These are phyloP conservation scores for Lepidurus apus DNA, from an alignment of 1,140 invertebrate genomes.

Conservation along the genomic window DNA sequence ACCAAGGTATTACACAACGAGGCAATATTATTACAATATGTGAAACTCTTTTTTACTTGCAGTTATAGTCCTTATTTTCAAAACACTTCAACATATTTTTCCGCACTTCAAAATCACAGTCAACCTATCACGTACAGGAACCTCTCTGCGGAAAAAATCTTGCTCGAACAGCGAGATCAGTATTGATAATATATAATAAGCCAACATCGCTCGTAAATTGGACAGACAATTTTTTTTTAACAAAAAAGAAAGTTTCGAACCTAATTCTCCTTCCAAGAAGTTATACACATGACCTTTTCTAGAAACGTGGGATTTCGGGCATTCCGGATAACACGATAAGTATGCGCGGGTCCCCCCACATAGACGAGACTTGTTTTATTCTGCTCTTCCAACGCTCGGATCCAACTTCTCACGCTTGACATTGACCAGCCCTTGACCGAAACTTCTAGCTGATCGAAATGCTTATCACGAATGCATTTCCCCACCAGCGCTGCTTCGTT, in stretches of 20 bases:
- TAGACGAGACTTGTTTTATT: conserved; percentile 8
- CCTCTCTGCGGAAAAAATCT: background rate
- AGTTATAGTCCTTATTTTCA: background rate
- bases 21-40: background rate
- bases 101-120: conserved; percentile 18
- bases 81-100: background rate
- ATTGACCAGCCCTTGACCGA: conserved; percentile 25
- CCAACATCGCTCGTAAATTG: background rate
- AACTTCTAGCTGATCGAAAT: conserved; percentile 26
- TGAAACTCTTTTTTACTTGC: background rate
- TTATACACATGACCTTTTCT: conserved; percentile 33
- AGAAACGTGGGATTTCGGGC: conserved; percentile 27
- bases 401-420: conserved; percentile 16
- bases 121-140: conserved; percentile 18
- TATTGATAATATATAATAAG: background rate
- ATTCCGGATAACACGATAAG: conserved; percentile 27
- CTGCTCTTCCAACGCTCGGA: conserved; percentile 29
- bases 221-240: background rate
- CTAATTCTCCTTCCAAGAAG: conserved; percentile 30
- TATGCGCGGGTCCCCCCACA: conserved; percentile 9
- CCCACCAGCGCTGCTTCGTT: conserved; percentile 29
- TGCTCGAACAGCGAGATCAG: background rate
- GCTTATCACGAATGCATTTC: conserved; percentile 31
- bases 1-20: background rate
- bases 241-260: background rate